phyloP scores from a whole-genome alignment of 2,888 invertebrate genomes.

The Lepidocyrtinus sp. region DNA sequence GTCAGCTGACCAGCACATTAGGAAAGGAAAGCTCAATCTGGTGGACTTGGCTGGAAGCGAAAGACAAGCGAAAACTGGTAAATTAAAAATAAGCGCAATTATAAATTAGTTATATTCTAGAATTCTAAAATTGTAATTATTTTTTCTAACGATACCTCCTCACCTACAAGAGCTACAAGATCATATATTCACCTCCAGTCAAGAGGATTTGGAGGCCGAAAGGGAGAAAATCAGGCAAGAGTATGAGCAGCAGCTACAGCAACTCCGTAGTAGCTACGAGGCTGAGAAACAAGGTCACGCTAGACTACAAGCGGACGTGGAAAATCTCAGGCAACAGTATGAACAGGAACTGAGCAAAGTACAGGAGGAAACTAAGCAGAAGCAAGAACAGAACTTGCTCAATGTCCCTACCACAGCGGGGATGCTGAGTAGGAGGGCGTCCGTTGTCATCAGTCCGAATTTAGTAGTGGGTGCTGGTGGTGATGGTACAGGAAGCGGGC shows the following conservation, averaged over 20 bases:
- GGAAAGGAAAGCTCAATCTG: slow-evolving; percentile 85
- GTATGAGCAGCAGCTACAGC: slow-evolving; percentile 75
- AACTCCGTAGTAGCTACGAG: slow-evolving; percentile 75
- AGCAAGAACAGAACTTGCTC: background rate
- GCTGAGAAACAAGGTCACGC: slow-evolving; percentile 77
- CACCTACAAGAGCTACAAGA: background rate
- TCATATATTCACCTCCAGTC: slow-evolving; percentile 38
- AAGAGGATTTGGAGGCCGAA: slow-evolving; percentile 70
- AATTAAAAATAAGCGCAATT: too few species aligned
- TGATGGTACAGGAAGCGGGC: background rate
- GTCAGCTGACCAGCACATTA: slow-evolving; percentile 76
- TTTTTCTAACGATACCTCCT: slow-evolving; percentile 12
- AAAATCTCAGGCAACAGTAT: slow-evolving; percentile 76
- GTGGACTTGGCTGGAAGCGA: slow-evolving; percentile 94
- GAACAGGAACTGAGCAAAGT: slow-evolving; percentile 74
- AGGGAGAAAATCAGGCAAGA: slow-evolving; percentile 74
- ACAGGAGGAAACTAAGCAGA: slow-evolving; percentile 31
- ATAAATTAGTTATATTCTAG: background rate
- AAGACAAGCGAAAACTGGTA: slow-evolving; percentile 83
- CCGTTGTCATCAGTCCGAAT: background rate
- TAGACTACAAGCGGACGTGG: slow-evolving; percentile 77
- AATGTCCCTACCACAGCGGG: background rate
- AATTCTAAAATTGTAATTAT: background rate
- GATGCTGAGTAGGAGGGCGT: slow-evolving; percentile 36
- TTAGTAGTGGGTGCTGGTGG: background rate